Percentiles rank a stretch among this genome's conserved stretches.
phyloP scores from a whole-genome alignment of 2,113 vertebrate species.

The Tragelaphus buxtoni region DNA sequence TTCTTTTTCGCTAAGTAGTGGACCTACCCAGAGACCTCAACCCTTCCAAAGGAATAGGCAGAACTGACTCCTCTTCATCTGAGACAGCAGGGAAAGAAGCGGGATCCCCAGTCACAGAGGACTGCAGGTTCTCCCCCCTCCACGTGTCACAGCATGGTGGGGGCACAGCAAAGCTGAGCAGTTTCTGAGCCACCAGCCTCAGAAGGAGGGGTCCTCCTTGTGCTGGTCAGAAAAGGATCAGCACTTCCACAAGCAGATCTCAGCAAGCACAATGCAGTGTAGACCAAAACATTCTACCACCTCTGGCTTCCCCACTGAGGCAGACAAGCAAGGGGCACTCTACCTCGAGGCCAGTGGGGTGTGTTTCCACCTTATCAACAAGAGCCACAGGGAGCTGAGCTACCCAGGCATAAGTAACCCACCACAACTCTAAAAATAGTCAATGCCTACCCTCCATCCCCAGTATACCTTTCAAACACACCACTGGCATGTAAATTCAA shows the following conservation, averaged over 20 bases:
- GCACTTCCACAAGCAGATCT: not conserved
- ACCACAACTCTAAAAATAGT: not conserved
- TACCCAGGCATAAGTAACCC: not conserved
- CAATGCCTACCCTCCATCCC: not conserved
- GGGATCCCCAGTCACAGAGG: not conserved
- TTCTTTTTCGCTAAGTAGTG: not conserved
- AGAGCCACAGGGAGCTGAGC: not conserved
- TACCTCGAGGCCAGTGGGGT: not conserved
- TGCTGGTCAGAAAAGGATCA: not conserved
- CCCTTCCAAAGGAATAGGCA: not conserved
- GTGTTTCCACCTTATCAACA: not conserved
- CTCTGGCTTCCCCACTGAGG: not conserved
- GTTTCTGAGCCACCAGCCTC: not conserved
- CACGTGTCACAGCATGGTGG: not conserved
- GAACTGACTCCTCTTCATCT: not conserved
- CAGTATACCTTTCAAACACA: not conserved
- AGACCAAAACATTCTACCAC: not conserved
- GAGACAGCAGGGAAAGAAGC: not conserved
- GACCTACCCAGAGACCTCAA: not conserved
- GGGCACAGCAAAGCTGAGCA: not conserved
- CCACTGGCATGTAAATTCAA: not conserved
- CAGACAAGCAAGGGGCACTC: not conserved
- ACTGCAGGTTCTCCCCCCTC: not conserved
- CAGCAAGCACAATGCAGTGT: not conserved
- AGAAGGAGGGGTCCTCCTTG: not conserved